A percentile compares a stretch with the other conserved stretches of the same genome.
Evolutionary conservation across 2,113 vertebrate species (phyloP).

Genomic region (Rousettus leschenaultii): DNA sequence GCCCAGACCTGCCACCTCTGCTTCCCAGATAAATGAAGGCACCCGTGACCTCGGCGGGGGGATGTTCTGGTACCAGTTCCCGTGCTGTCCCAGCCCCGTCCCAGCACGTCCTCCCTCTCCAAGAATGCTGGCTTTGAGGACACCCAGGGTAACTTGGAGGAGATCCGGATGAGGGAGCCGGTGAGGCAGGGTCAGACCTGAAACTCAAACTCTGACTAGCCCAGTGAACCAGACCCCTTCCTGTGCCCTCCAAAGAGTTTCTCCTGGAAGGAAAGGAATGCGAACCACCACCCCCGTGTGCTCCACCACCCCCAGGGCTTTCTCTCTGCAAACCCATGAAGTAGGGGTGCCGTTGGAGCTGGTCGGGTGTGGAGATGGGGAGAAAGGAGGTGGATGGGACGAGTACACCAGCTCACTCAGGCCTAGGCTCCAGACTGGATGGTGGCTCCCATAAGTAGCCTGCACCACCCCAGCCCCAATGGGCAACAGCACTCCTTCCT

Average conservation of each 20-base stretch:
- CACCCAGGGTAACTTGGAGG: not conserved
- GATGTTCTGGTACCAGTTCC: not conserved
- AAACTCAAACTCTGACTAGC: not conserved
- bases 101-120: not conserved
- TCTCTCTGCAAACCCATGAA: not conserved
- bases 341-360: not conserved
- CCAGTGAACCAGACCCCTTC: not conserved
- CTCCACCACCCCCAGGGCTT: not conserved
- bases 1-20: not conserved
- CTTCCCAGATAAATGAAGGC: not conserved
- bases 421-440: not conserved
- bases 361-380: not conserved
- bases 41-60: not conserved
- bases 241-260: not conserved
- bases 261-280: not conserved
- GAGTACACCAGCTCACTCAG: not conserved
- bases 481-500: not conserved
- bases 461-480: not conserved
- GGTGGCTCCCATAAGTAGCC: not conserved
- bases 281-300: not conserved
- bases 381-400: not conserved
- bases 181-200: not conserved
- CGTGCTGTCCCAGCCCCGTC: not conserved
- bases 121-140: not conserved
- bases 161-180: not conserved